Evolutionary conservation across 2,888 invertebrate genomes (phyloP).

Genomic region (Bimastos eiseni): DNA sequence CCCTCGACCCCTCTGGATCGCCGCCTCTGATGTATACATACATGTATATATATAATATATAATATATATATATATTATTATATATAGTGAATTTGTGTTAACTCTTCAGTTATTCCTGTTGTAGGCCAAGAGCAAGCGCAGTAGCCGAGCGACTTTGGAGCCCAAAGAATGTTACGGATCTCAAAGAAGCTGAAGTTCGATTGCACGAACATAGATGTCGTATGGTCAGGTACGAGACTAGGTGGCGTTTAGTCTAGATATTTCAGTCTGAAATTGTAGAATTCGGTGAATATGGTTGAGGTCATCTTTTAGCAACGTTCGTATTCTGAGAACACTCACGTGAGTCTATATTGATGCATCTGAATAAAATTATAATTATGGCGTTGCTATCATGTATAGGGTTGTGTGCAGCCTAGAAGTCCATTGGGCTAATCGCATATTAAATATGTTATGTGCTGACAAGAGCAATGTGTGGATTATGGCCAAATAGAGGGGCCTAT

Average conservation of each 20-base stretch:
- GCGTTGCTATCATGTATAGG: neutral
- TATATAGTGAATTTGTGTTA: constrained; percentile 65
- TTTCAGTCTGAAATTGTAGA: neutral
- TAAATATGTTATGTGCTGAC: too few relatives aligned
- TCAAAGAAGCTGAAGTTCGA: constrained; percentile 66
- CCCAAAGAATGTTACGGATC: constrained; percentile 55
- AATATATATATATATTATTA: too few relatives aligned
- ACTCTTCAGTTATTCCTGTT: constrained; percentile 65
- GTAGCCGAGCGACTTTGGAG: constrained; percentile 84
- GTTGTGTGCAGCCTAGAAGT: too few relatives aligned
- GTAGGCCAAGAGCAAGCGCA: constrained; percentile 84
- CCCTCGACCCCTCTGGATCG: too few relatives aligned
- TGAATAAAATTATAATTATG: too few relatives aligned
- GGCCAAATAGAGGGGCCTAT: too few relatives aligned
- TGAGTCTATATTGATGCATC: neutral
- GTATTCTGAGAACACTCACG: neutral
- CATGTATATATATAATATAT: too few relatives aligned
- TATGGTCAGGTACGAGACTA: constrained; percentile 65
- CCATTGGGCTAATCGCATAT: too few relatives aligned
- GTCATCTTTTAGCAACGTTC: neutral
- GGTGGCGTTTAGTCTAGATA: constrained; percentile 49
- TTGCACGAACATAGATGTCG: constrained; percentile 77
- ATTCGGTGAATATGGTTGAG: neutral
- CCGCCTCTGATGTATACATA: too few relatives aligned
- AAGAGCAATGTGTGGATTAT: too few relatives aligned